A percentile compares a stretch with the other conserved stretches of the same genome.
phyloP scores from a whole-genome alignment of 2,113 vertebrate species.

The Chiloscyllium plagiosum region DNA sequence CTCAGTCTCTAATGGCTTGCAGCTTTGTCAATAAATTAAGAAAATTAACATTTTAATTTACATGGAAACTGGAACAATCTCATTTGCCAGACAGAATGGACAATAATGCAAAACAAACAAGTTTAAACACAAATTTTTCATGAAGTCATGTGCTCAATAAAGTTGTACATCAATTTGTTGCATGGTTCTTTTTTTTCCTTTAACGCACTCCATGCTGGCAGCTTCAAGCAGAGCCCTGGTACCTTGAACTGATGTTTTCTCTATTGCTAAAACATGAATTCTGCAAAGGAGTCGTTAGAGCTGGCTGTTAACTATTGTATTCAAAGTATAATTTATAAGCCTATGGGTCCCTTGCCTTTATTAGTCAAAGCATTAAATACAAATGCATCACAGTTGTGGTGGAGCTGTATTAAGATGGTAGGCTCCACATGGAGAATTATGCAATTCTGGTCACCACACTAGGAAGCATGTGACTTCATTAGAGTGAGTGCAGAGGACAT shows the following conservation, averaged over 20 bases:
- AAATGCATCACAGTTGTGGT: too few relatives aligned
- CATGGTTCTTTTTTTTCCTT: not conserved
- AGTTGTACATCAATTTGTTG: not conserved
- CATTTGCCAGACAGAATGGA: not conserved
- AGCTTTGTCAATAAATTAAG: not conserved
- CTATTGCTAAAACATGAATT: not conserved
- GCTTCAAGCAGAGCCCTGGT: not conserved
- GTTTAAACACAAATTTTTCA: not conserved
- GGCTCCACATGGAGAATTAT: too few relatives aligned
- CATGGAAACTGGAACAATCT: not conserved
- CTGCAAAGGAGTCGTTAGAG: not conserved
- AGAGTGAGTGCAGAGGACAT: too few relatives aligned
- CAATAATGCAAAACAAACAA: slow-evolving; percentile 11
- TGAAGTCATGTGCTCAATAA: not conserved
- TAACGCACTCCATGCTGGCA: not conserved
- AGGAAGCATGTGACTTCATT: too few relatives aligned
- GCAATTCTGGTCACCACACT: too few relatives aligned
- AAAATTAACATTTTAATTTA: slow-evolving; percentile 14
- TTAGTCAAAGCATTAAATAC: too few relatives aligned
- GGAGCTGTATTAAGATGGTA: too few relatives aligned
- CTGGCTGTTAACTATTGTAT: not conserved
- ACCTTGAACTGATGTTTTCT: not conserved
- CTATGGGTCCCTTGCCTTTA: too few relatives aligned
- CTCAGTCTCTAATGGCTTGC: not conserved
- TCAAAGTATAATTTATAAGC: not conserved